A percentile compares a stretch with the other conserved stretches of the same genome.
These are phyloP conservation scores for Pseudochirops corinnae DNA, from an alignment of 2,797 vertebrate genomes.

Conservation along the genomic window DNA sequence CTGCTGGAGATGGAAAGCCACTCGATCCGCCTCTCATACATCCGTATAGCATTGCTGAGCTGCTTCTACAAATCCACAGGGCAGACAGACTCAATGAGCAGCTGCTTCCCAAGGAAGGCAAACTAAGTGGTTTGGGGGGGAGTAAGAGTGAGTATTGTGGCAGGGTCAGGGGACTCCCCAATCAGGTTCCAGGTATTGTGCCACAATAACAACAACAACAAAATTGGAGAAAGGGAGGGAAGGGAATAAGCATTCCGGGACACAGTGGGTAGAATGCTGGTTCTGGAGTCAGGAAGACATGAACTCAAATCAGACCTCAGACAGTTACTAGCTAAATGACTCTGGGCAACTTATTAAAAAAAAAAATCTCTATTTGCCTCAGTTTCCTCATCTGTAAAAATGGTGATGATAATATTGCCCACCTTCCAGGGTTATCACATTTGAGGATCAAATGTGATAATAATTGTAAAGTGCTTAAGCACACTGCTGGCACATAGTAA, in stretches of 20 bases:
- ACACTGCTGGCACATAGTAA: background rate
- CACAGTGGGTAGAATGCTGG: background rate
- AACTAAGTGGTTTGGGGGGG: background rate
- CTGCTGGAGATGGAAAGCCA: conserved; percentile 88
- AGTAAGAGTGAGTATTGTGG: background rate
- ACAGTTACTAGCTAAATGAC: background rate
- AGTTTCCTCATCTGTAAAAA: background rate
- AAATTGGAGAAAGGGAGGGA: background rate
- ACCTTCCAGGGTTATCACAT: background rate
- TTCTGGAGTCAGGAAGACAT: background rate
- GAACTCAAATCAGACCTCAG: background rate
- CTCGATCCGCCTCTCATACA: conserved; percentile 84
- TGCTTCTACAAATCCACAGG: conserved; percentile 81
- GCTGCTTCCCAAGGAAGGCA: background rate
- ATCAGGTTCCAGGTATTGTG: background rate
- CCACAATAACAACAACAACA: background rate
- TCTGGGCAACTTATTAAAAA: background rate
- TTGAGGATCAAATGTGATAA: background rate
- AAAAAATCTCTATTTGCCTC: background rate
- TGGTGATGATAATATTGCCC: background rate
- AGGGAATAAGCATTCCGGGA: background rate
- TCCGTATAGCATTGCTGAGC: conserved; percentile 81
- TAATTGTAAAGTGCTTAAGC: too few species aligned
- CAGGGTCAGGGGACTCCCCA: background rate
- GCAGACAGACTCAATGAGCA: background rate